phyloP scores from a whole-genome alignment of 2,113 vertebrate genomes.

The Australoheros scitulus region DNA sequence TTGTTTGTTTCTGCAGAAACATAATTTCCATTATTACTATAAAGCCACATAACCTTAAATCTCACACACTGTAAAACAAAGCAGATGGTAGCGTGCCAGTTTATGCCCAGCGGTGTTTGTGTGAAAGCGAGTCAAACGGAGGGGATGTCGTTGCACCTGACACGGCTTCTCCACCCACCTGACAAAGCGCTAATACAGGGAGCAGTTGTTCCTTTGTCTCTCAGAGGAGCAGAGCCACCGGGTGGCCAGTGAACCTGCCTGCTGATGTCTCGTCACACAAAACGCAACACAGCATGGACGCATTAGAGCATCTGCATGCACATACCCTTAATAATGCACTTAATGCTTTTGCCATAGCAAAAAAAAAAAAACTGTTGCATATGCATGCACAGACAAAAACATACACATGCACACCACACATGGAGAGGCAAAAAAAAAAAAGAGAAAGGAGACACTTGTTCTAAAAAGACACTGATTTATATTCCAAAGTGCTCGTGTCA shows the following conservation, averaged over 20 bases:
- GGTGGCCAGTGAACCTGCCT: conserved; percentile 42
- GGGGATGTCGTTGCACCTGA: conserved; percentile 37
- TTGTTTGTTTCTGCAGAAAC: neutral
- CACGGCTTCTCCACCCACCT: conserved; percentile 27
- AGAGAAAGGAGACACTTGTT: conserved; percentile 61
- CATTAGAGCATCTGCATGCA: conserved; percentile 1
- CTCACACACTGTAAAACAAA: conserved; percentile 1
- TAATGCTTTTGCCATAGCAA: neutral
- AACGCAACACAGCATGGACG: neutral
- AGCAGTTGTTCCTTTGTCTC: conserved; percentile 49
- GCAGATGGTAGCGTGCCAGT: neutral
- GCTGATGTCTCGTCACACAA: conserved; percentile 37
- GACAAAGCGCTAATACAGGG: conserved; percentile 48
- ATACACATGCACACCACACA: conserved; percentile 35
- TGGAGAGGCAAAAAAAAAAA: neutral
- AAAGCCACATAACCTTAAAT: neutral
- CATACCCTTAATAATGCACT: neutral
- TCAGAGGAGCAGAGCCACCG: conserved; percentile 52
- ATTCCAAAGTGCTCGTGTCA: conserved; percentile 77
- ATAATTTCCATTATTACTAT: neutral
- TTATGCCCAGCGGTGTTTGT: conserved; percentile 12
- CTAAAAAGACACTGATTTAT: conserved; percentile 76
- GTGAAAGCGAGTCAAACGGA: conserved; percentile 4
- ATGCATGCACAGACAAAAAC: neutral
- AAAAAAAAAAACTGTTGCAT: neutral